Evolutionary conservation across 2,888 invertebrate species (phyloP), one percentile per base, ranked within the genome.

Genomic region (Agriopis leucophaearia): DNA sequence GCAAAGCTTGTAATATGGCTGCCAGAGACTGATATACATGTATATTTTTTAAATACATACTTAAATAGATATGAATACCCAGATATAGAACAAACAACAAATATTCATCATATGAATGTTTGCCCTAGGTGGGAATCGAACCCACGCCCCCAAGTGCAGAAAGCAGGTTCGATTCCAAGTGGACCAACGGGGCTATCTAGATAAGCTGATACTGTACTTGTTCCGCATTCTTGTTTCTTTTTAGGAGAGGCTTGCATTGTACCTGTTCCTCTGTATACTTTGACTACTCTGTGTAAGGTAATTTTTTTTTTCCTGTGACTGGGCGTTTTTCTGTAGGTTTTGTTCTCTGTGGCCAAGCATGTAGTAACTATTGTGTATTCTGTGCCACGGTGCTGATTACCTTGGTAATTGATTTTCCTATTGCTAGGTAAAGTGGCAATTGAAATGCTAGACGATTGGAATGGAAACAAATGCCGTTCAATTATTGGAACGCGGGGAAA

Each of bases 381-480:
- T 42, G 40, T 9, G 15, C 40, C 51, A 51, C 18, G 10, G 63
- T 59, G 66, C 71, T 74, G 74, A 74, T 74, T 74, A 70, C 44
- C 69, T 71, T 67, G 47, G 71, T 69, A 73, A 74, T 74, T 74
- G 74, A 74, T 74, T 74, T 61, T 64, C 51, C 61, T 58, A 57
- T 69, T 64, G 62, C 62, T 50, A 44, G 15, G 42, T 54, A 18
- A 55, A 55, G 40, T 55, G 42, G n/a, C 16, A n/a, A 52, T 52
- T 42, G 35, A 51, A 66, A 48, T 18, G 36, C 48, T 47, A 36
- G 47, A 18, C 38, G 59, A 50, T 27, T 50, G 48, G n/a, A 59
- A 58, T 54, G 58, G 44, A 66, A 52, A 61, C 51, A 52, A 61
- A 61, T 52, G 44, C 44, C 13, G 38, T 50, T 48, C 38, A 12